Evolutionary conservation across 1,140 invertebrate genomes (phyloP).

Genomic region (Daktulosphaira vitifoliae): DNA sequence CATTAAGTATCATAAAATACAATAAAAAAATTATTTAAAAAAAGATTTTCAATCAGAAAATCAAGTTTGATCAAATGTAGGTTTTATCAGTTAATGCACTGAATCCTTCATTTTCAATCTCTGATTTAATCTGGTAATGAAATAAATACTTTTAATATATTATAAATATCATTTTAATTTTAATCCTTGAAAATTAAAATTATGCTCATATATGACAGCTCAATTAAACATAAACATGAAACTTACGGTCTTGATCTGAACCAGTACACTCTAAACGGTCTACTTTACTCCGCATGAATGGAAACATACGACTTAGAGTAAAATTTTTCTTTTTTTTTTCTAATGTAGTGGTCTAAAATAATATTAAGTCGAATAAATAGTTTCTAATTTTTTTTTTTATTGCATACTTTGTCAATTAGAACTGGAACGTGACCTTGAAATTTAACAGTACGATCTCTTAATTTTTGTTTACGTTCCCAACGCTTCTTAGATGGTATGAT

Average conservation of each 20-base stretch:
- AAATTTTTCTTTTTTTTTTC: slow-evolving; percentile 97
- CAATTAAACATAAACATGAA: no score
- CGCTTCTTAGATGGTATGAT: slow-evolving; percentile 80
- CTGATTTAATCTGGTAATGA: no score
- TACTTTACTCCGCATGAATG: slow-evolving; percentile 98
- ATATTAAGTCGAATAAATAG: not conserved
- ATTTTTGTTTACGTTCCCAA: slow-evolving; percentile 93
- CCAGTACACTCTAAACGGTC: slow-evolving; percentile 89
- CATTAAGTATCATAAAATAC: slow-evolving; percentile 46
- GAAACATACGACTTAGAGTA: slow-evolving; percentile 94
- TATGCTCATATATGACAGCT: no score
- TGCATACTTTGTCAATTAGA: slow-evolving; percentile 47
- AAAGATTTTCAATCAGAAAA: no score
- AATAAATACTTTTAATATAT: no score
- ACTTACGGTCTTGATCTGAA: slow-evolving; percentile 54
- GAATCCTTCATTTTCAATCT: no score
- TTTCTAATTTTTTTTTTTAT: not conserved
- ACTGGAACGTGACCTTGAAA: slow-evolving; percentile 79
- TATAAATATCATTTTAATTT: no score
- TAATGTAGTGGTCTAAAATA: slow-evolving; percentile 65
- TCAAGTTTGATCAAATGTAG: no score
- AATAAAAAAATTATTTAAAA: slow-evolving; percentile 31
- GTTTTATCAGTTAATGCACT: no score
- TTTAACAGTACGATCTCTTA: slow-evolving; percentile 92
- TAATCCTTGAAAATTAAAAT: no score